A percentile compares a stretch with the other conserved stretches of the same genome.
phyloP scores from a whole-genome alignment of 2,797 vertebrate genomes.

The Eleutherodactylus coqui region DNA sequence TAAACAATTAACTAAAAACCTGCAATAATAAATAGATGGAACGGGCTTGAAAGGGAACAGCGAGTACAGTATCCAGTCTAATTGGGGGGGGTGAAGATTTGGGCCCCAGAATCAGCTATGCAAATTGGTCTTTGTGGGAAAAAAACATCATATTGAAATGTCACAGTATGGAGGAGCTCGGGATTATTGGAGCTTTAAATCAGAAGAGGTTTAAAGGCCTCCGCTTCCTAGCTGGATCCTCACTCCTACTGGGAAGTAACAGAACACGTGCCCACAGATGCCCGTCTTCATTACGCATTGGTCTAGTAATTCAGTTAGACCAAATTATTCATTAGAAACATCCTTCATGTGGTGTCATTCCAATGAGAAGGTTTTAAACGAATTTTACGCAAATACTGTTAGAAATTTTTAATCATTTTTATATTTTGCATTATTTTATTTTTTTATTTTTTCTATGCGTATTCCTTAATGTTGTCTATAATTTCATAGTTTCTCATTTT shows the following conservation, averaged over 20 bases:
- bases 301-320: slow-evolving; percentile 31
- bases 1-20: slow-evolving; percentile 44
- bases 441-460: no score
- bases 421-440: background rate
- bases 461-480: no score
- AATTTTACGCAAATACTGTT: background rate
- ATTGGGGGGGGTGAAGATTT: background rate
- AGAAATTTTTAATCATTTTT: background rate
- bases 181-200: slow-evolving; percentile 25
- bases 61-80: slow-evolving; percentile 30
- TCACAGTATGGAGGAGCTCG: slow-evolving; percentile 38
- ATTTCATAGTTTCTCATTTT: no score
- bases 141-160: slow-evolving; percentile 19
- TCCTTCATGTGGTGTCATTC: background rate
- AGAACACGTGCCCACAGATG: background rate
- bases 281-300: slow-evolving; percentile 34
- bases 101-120: background rate
- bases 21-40: slow-evolving; percentile 29
- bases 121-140: slow-evolving; percentile 42
- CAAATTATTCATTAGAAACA: background rate
- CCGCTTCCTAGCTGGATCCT: slow-evolving; percentile 11
- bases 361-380: background rate
- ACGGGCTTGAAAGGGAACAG: background rate
- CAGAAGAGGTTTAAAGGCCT: slow-evolving; percentile 16
- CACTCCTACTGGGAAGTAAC: slow-evolving; percentile 25